Evolutionary conservation across 2,888 invertebrate genomes (phyloP), one percentile per base, ranked within the genome.

Genomic region (Ceraclea dissimilis): DNA sequence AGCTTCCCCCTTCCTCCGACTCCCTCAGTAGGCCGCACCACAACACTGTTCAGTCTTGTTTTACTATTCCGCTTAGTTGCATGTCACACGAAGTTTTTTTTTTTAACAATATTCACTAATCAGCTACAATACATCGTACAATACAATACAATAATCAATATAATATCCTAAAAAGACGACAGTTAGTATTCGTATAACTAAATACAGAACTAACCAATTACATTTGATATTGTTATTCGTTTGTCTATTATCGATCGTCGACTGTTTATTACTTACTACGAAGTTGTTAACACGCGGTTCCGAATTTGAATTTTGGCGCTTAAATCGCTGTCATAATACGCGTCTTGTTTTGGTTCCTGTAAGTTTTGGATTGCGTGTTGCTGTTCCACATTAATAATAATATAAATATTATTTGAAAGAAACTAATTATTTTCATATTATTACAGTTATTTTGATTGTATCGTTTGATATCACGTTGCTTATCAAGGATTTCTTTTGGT

Each of bases 51-150:
- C 46, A 46, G 46, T 46, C 46, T 46, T 19, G 19, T 20, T 18
- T 46, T 46, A 46, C 46, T 46, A 46, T 17, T 46, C 46, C 18
- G 20, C 46, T 46, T 19, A 46, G 46, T 46, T 46, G 46, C 46
- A 46, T 46, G 46, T n/a, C 46, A 19, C 19, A 19, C 46, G 46
- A n/a, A 13, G 39, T 39, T 8, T 39, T 39, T 39, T 31, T 16
- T 39, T 16, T 39, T 6, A 26, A 26, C 10, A 26, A 39, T 13
- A 16, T 39, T 39, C 13, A n/a, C 10, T n/a, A n/a, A n/a, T n/a
- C n/a, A 13, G 13, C 16, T 39, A 39, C 39, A 39, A 39, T 11
- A 31, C 31, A 31, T 39, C 5, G 39, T 39, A 39, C 13, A 5
- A 13, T n/a, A 5, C 5, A 39, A n/a, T 8, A 39, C 16, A 31